Evolutionary conservation across 2,113 vertebrate species (phyloP), one percentile per base, ranked within the genome.

Genomic region (Notothenia rossii): DNA sequence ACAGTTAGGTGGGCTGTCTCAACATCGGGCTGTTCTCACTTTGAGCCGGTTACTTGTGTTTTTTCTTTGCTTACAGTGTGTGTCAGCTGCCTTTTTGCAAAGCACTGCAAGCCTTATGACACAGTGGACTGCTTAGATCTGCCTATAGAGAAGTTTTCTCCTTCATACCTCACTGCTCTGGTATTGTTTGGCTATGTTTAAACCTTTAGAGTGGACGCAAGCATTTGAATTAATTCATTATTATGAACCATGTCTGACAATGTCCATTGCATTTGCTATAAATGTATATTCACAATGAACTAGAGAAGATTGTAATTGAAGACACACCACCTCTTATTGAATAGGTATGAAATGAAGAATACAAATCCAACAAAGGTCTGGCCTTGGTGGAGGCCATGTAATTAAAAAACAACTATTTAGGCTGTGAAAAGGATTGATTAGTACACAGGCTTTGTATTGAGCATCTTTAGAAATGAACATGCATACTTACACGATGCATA

Each of bases 91-190:
- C 36, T 48, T 59, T 76, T 49, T 59, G 49, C 66, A 63, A 45
- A 33, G 54, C 62, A 49, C 55, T 20, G 14, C 82, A 67, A 56
- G n/a, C 40, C 66, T 66, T 71, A 86, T 83, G 79, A 85, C 65
- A 72, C 45, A 76, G 56, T 64, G 5, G 59, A 45, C 45, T 33
- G 59, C 60, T 6, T 14, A 29, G 7, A 40, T 58, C 25, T 67
- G 65, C 53, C 72, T 67, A 64, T 66, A 7, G 68, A 69, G 45
- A 56, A 20, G 36, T 40, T 1, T 40, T 40, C 7, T 40, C 7
- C 36, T 40, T 7, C 36, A 40, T 7, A 7, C 36, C 36, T 61
- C 59, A n/a, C 58, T 4, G 9, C 62, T 14, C 25, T 4, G 3
- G 48, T 50, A 17, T 40, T 79, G 20, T 67, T 72, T 7, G 1